A percentile compares a stretch with the other conserved stretches of the same genome.
Conservation (phyloP, 2,888 invertebrate genomes). For the Elysia crispata region DNA sequence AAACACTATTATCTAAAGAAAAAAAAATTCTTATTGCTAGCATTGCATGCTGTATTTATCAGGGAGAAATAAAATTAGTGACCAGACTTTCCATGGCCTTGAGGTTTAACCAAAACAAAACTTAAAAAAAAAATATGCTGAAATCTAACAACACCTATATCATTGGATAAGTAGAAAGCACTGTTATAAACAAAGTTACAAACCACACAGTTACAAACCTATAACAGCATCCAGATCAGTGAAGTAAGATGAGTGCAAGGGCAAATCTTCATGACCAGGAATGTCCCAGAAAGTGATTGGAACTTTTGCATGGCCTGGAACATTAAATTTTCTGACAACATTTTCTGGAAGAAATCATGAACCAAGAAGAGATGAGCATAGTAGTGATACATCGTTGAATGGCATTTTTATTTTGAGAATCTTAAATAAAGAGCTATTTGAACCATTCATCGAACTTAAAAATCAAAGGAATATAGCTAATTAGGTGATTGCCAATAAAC, state of each 20-base stretch:
- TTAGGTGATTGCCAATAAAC: no score
- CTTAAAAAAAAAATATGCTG: no score
- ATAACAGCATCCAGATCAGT: slow-evolving; percentile 72
- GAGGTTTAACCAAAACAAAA: no score
- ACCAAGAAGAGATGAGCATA: background rate
- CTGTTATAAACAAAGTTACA: no score
- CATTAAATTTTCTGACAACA: slow-evolving; percentile 70
- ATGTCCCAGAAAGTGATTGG: slow-evolving; percentile 73
- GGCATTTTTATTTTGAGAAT: background rate
- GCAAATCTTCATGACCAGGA: slow-evolving; percentile 72
- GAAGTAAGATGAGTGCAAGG: slow-evolving; percentile 70
- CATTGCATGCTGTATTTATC: no score
- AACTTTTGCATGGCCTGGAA: slow-evolving; percentile 69
- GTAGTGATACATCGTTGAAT: background rate
- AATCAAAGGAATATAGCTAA: no score
- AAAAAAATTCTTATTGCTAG: no score
- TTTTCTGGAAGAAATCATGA: slow-evolving; percentile 60
- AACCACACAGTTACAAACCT: slow-evolving; percentile 58
- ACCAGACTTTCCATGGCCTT: no score
- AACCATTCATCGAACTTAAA: background rate
- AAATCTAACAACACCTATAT: no score
- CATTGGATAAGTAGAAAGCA: no score
- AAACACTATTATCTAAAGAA: no score
- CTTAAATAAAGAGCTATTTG: background rate
- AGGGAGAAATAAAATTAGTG: no score